These are phyloP conservation scores for Platyscapa corneri DNA, from an alignment of 1,140 invertebrate species.

Conservation along the genomic window DNA sequence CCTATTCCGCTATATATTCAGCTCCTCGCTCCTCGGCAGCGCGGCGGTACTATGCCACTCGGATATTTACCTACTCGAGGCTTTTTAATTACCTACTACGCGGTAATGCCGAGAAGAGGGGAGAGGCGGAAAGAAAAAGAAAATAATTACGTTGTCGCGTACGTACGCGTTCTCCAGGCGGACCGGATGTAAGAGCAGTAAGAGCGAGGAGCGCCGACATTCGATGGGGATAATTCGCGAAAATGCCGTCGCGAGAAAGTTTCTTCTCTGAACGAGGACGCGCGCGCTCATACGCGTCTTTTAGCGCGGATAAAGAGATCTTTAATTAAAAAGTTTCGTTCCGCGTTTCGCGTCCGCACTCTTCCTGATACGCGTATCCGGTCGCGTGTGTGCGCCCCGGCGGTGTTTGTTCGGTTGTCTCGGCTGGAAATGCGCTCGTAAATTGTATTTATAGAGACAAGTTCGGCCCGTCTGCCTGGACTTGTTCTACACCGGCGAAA, in stretches of 20 bases:
- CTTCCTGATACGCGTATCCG: neutral
- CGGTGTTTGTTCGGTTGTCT: neutral
- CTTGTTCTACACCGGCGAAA: too few relatives aligned
- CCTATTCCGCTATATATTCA: conserved; percentile 58
- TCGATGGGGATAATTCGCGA: conserved; percentile 43
- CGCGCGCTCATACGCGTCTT: conserved; percentile 14
- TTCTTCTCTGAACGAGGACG: neutral
- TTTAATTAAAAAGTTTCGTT: conserved; percentile 46
- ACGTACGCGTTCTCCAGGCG: conserved; percentile 54
- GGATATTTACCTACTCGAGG: conserved; percentile 75
- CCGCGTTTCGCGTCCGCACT: neutral
- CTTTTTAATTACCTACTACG: conserved; percentile 72
- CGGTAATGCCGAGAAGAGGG: conserved; percentile 42
- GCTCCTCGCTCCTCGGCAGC: conserved; percentile 42
- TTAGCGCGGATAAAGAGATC: conserved; percentile 30
- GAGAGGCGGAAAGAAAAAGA: conserved; percentile 52
- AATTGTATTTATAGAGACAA: neutral
- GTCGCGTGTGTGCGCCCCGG: too few relatives aligned
- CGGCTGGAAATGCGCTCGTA: neutral
- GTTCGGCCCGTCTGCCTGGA: neutral
- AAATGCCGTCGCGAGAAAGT: neutral
- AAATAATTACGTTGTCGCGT: conserved; percentile 63
- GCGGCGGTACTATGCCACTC: conserved; percentile 64
- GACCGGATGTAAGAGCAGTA: conserved; percentile 56
- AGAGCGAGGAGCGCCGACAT: neutral